Base-by-base conservation (phyloP, 2,797 vertebrate genomes). In the Echeneis naucrates region DNA sequence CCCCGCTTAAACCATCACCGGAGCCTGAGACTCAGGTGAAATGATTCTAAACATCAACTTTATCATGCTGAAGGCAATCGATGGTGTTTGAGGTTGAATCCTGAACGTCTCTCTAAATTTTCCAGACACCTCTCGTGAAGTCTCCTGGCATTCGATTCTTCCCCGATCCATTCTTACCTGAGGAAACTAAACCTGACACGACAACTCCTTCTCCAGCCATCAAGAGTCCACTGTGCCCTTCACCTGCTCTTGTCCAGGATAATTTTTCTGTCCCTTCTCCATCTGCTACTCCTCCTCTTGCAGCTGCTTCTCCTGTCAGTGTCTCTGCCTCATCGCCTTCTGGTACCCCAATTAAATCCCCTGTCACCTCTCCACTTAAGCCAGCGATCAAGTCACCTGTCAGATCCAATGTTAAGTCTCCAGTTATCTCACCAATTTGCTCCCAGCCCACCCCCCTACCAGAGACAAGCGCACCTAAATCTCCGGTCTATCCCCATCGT, bases 391-490 rank as follows among this genome's bases (percentile, higher is more conserved):
- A 77, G 32, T 62, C 82, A 0, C 2, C 96, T 92, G 83, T 95
- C 95, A 0, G 67, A 86, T 61, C 89, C 89, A 35, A 90, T 88
- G 27, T 80, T 80, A 54, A 40, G 63, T 37, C 87, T 1, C 75
- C 86, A 0, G 58, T 67, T 13, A 23, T 1, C 33, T 93, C 95
- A 12, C 96, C 97, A 0, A 94, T 98, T 69, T 38, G 95, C 47
- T 96, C 94, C 1, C 98, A 98, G 89, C 98, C 97, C 0, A 81
- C 90, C 26, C 85, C 95, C 1, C 82, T 95, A 4, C 95, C 95
- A 0, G 97, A 97, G 81, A 83, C 94, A 1, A 65, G 87, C 47
- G 68, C 88, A 0, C 89, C 95, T 10, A 83, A 90, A 52, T 93
- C 95, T 2, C 92, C 94, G 0, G 74, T 93, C 33, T 92, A 91